phyloP scores from a whole-genome alignment of 2,888 invertebrate genomes.

The Glaucopsyche alexis region DNA sequence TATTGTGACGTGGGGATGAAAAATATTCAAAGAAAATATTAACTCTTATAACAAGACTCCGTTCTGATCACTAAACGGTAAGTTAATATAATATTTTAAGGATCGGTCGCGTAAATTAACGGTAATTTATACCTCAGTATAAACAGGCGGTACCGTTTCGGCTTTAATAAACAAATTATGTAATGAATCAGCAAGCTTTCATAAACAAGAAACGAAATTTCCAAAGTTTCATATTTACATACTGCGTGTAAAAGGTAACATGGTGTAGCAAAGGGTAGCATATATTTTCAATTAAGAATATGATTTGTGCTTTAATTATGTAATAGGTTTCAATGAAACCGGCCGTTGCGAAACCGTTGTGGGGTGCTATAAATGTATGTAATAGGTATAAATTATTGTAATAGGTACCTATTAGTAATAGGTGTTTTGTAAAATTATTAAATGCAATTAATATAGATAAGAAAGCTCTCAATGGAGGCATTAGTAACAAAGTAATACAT shows the following conservation, averaged over 20 bases:
- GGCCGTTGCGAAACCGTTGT: too few relatives aligned
- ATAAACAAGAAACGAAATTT: constrained; percentile 67
- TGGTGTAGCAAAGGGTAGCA: neutral
- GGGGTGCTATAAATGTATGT: too few relatives aligned
- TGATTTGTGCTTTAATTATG: neutral
- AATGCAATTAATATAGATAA: neutral
- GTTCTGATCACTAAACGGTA: constrained; percentile 69
- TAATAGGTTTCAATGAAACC: too few relatives aligned
- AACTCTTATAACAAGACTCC: constrained; percentile 32
- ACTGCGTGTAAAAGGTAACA: constrained; percentile 38
- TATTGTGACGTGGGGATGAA: too few relatives aligned
- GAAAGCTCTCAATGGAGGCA: too few relatives aligned
- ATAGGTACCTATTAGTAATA: too few relatives aligned
- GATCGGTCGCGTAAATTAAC: constrained; percentile 75
- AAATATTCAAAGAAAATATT: too few relatives aligned
- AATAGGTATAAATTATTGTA: neutral
- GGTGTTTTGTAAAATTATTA: neutral
- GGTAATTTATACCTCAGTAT: constrained; percentile 75
- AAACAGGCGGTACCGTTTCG: constrained; percentile 62
- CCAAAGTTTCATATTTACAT: constrained; percentile 65
- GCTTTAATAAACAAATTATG: constrained; percentile 77
- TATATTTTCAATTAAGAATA: neutral
- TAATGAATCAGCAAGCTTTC: constrained; percentile 69
- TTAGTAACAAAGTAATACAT: too few relatives aligned
- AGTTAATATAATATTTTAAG: constrained; percentile 75